phyloP scores from a whole-genome alignment of 2,113 vertebrate species.

The Phaethornis superciliosus region DNA sequence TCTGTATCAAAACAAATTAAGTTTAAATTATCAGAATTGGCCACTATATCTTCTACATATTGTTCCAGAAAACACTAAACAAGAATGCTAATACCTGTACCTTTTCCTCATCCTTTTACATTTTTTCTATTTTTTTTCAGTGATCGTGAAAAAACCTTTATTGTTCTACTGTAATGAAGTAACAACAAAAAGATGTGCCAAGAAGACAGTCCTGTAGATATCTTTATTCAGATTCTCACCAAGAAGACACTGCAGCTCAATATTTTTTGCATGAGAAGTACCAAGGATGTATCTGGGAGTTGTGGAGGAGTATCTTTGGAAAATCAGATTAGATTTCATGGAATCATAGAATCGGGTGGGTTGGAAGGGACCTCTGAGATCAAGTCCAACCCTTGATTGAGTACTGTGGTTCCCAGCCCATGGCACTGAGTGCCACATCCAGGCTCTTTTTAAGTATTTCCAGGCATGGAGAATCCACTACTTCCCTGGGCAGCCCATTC shows the following conservation, averaged over 20 bases:
- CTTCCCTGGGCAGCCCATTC: no score
- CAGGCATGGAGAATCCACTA: no score
- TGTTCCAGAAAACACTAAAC: neutral
- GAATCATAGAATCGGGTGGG: no score
- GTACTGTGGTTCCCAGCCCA: no score
- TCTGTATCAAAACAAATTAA: neutral
- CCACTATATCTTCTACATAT: neutral
- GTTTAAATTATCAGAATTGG: neutral
- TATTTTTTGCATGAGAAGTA: neutral
- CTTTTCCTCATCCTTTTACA: fast-evolving
- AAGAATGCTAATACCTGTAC: neutral
- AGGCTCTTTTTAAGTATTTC: no score
- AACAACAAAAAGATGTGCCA: neutral
- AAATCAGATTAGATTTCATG: neutral
- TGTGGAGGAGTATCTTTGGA: neutral
- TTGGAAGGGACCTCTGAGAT: no score
- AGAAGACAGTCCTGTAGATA: no score
- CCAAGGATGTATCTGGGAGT: neutral
- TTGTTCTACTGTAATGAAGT: neutral
- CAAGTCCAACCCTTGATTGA: no score
- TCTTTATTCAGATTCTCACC: neutral
- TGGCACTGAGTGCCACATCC: no score
- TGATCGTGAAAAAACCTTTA: neutral
- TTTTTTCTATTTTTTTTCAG: neutral
- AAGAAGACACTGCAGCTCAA: neutral